Evolutionary conservation across 1,140 invertebrate species (phyloP).

Genomic region (Drosophila mojavensis): DNA sequence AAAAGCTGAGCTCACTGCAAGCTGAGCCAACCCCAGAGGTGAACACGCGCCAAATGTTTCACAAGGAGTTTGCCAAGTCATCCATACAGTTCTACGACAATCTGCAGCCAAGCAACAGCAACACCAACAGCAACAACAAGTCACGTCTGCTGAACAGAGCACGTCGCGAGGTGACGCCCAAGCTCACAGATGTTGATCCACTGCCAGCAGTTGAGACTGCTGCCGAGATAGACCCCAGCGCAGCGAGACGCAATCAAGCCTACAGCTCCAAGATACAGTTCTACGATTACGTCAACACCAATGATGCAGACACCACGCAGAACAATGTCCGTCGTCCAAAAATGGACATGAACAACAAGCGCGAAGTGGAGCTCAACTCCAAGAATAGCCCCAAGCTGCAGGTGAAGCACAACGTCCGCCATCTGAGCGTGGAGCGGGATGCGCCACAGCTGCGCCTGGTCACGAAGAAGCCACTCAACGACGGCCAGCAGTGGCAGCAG

Average conservation of each 20-base stretch:
- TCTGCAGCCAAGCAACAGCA: conserved; percentile 47
- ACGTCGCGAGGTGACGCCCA: conserved; percentile 62
- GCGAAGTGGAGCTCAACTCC: conserved; percentile 72
- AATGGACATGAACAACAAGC: conserved; percentile 81
- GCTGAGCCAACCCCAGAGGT: conserved; percentile 41
- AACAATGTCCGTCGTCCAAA: conserved; percentile 70
- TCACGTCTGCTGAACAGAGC: conserved; percentile 13
- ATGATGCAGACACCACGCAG: conserved; percentile 55
- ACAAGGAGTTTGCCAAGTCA: conserved; percentile 79
- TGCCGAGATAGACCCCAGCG: conserved; percentile 32
- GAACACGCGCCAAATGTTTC: conserved; percentile 69
- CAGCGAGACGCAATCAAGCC: conserved; percentile 61
- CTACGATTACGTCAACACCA: conserved; percentile 67
- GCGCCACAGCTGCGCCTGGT: conserved; percentile 20
- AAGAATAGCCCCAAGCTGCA: conserved; percentile 81
- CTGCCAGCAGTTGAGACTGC: conserved; percentile 19
- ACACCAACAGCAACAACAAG: neutral
- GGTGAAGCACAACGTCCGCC: conserved; percentile 75
- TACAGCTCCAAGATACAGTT: conserved; percentile 78
- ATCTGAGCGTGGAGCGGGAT: conserved; percentile 58
- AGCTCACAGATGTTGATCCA: conserved; percentile 63
- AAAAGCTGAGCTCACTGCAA: conserved; percentile 11
- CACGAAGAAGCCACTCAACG: conserved; percentile 64
- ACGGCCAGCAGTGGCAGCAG: conserved; percentile 28
- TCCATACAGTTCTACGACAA: conserved; percentile 81